Percentiles rank a stretch among this genome's conserved stretches.
Conservation (phyloP, 2,888 invertebrate species). For the Tridacna gigas region DNA sequence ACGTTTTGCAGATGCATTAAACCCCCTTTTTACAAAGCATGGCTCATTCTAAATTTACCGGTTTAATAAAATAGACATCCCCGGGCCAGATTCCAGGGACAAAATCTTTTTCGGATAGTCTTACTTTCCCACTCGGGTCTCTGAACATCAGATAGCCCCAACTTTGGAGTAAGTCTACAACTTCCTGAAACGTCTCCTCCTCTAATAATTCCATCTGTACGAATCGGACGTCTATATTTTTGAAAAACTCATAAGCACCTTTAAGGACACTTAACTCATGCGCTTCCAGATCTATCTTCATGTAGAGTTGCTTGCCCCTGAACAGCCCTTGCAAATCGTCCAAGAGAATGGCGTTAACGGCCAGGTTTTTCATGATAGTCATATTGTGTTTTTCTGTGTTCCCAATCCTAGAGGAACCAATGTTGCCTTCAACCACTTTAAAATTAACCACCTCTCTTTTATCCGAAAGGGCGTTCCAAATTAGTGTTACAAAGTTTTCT, state of each 20-base stretch:
- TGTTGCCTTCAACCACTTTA: constrained; percentile 3
- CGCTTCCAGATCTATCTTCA: constrained; percentile 15
- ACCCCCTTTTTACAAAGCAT: too few species aligned
- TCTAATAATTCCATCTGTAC: constrained; percentile 11
- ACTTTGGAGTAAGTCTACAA: constrained; percentile 6
- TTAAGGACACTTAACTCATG: constrained; percentile 12
- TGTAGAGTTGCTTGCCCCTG: neutral
- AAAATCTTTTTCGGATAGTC: constrained; percentile 5
- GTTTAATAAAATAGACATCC: constrained; percentile 18
- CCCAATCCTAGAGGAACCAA: constrained; percentile 3
- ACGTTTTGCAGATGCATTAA: too few species aligned
- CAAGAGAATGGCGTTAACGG: neutral
- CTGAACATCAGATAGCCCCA: constrained; percentile 17
- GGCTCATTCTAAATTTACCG: neutral
- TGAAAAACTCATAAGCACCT: constrained; percentile 19
- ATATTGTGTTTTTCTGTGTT: neutral
- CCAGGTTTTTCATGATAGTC: constrained; percentile 1
- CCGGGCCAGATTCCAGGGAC: neutral
- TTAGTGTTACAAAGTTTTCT: neutral
- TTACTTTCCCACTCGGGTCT: neutral
- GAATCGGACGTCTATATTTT: constrained; percentile 12
- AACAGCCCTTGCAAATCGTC: constrained; percentile 16
- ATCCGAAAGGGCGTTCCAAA: constrained; percentile 13
- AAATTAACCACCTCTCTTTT: neutral
- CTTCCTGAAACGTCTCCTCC: neutral